These are phyloP conservation scores for Euwallacea similis DNA, from an alignment of 1,140 invertebrate genomes.

Conservation along the genomic window DNA sequence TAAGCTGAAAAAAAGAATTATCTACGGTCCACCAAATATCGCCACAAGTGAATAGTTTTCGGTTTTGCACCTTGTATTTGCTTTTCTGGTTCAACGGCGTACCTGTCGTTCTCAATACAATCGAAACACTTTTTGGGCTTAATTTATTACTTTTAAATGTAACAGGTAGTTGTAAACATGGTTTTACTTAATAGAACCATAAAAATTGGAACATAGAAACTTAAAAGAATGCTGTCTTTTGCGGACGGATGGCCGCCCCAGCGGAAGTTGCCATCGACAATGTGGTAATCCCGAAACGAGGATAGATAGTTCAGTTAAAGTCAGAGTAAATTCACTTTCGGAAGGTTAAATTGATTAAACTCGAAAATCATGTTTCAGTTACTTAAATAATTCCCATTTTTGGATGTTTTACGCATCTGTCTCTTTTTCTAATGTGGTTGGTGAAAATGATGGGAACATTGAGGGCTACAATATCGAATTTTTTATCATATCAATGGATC, in stretches of 20 bases:
- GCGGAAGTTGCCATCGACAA: too few species aligned
- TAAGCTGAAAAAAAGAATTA: not conserved
- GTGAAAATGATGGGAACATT: too few species aligned
- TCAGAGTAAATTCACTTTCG: too few species aligned
- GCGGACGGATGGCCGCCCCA: not conserved
- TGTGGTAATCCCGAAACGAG: too few species aligned
- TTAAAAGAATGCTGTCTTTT: not conserved
- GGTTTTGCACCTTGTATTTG: slow-evolving; percentile 24
- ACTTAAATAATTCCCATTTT: too few species aligned
- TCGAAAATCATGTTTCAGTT: too few species aligned
- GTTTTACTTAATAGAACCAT: slow-evolving; percentile 10
- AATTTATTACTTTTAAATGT: slow-evolving; percentile 23
- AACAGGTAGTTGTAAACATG: slow-evolving; percentile 24
- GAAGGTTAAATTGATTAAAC: too few species aligned
- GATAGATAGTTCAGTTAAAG: too few species aligned
- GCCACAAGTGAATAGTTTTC: slow-evolving; percentile 19
- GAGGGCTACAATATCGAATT: too few species aligned
- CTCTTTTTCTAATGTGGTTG: too few species aligned
- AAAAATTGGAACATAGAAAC: slow-evolving; percentile 4
- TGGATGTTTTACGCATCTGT: too few species aligned
- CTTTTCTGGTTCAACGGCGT: slow-evolving; percentile 1
- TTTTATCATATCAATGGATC: too few species aligned
- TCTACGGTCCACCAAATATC: slow-evolving; percentile 7
- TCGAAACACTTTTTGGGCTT: not conserved
- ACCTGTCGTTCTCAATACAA: slow-evolving; percentile 13